Evolutionary conservation across 2,113 vertebrate genomes (phyloP), one percentile per base, ranked within the genome.

Genomic region (Xyrauchen texanus): DNA sequence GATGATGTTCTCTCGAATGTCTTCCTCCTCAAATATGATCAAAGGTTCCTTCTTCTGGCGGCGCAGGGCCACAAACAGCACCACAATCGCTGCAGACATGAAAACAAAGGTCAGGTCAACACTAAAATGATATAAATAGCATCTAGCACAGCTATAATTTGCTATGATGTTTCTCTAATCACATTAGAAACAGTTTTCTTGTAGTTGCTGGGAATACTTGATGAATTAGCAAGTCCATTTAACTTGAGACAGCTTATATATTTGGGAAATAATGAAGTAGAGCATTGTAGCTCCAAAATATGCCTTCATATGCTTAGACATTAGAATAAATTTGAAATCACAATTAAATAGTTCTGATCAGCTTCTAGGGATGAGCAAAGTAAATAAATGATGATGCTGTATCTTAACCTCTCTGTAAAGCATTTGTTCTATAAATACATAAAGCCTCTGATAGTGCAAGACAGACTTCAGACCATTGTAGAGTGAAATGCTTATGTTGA

Each of bases 1-100:
- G 78, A 99, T 99, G 76, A 99, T 99, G 81, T 99, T 99, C 89
- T 99, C 98, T 4, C 97, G 91, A 78, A 99, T 96, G 65, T 99
- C 98, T 86, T 99, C 98, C 83, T 99, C 98, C 81, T 99, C 98
- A 47, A 98, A 98, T 70, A 98, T 93, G 0, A 98, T 98, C 73
- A 99, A 86, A 0, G 97, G 97, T 61, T 99, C 97, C 80, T 99
- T 99, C 91, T 98, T 98, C 88, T 99, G 96, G 61, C 95, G 94
- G 85, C 97, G 93, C 87, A 99, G 88, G 0, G 97, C 96, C 52
- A 99, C 98, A 58, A 99, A 99, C 87, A 99, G 74, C 60, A 99
- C 98, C 9, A 99, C 98, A 7, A 96, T 96, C 64, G 95, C 95
- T 96, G 69, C 0, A 47, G 65, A 8, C 15, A 65, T 10, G 77